phyloP scores from a whole-genome alignment of 2,113 vertebrate genomes.

The Hypanus sabinus region DNA sequence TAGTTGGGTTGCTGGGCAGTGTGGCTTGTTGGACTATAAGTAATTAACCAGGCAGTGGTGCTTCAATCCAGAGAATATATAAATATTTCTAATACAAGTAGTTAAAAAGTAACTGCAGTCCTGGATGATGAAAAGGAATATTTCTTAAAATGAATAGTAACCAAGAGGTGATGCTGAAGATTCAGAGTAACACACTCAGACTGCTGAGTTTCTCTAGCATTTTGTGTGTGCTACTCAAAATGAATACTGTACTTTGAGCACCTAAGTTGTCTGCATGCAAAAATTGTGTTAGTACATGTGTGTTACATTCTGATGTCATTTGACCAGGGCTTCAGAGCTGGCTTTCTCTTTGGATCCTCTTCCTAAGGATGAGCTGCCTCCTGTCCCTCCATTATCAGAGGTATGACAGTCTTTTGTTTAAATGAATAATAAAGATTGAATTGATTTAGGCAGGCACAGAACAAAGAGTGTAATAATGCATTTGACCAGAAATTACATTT shows the following conservation, averaged over 20 bases:
- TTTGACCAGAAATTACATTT: not conserved
- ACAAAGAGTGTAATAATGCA: not conserved
- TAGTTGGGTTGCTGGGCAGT: too few species aligned
- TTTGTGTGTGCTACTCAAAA: too few species aligned
- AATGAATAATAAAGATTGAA: not conserved
- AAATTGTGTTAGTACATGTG: not conserved
- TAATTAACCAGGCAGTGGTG: not conserved
- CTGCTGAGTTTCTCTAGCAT: too few species aligned
- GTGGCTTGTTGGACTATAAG: not conserved
- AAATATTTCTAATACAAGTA: too few species aligned
- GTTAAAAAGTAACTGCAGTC: not conserved
- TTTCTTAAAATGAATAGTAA: not conserved
- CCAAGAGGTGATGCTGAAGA: too few species aligned
- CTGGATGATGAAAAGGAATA: not conserved
- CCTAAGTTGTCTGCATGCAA: not conserved
- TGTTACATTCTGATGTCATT: not conserved
- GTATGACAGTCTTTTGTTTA: conserved; percentile 48
- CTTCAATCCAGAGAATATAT: not conserved
- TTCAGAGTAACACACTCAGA: too few species aligned
- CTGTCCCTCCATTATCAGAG: conserved; percentile 69
- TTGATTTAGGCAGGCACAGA: not conserved
- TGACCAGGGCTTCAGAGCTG: conserved; percentile 80
- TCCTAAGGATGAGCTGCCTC: conserved; percentile 71
- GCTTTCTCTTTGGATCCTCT: conserved; percentile 79
- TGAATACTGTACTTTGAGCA: too few species aligned